Percentiles rank a stretch among this genome's conserved stretches.
Evolutionary conservation across 2,888 invertebrate species (phyloP).

Genomic region (Prosapia bicincta): DNA sequence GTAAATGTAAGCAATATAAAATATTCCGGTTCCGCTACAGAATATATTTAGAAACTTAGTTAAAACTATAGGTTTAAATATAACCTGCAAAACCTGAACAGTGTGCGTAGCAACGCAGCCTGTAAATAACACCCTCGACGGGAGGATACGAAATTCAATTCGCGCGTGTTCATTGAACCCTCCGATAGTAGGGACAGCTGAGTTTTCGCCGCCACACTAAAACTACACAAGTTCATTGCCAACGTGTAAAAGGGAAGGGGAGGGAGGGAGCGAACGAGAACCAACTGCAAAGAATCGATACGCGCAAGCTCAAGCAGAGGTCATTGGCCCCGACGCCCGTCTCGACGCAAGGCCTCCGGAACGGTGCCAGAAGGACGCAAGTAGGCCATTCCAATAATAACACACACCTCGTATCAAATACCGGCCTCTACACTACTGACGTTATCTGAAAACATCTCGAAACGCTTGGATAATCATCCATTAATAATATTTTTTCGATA

Average conservation of each 20-base stretch:
- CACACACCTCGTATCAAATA: background rate
- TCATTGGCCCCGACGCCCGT: background rate
- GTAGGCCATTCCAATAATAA: background rate
- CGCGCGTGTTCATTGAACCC: background rate
- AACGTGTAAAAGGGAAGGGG: background rate
- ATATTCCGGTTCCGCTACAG: too few species aligned
- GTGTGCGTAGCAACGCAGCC: too few species aligned
- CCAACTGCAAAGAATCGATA: background rate
- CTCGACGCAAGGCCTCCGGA: slow-evolving; percentile 2
- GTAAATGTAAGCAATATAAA: too few species aligned
- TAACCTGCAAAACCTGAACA: too few species aligned
- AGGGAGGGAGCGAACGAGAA: background rate
- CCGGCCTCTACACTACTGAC: too few species aligned
- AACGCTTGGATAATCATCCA: too few species aligned
- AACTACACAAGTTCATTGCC: slow-evolving; percentile 2
- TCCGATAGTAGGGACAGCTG: background rate
- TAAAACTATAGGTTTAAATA: too few species aligned
- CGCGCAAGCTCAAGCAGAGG: background rate
- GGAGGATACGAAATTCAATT: too few species aligned
- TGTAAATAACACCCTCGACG: too few species aligned
- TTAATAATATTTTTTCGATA: too few species aligned
- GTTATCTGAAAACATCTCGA: too few species aligned
- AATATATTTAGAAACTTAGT: too few species aligned
- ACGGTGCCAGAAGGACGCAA: background rate
- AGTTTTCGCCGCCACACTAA: background rate